phyloP scores from a whole-genome alignment of 1,140 invertebrate species.

The Prorops nasuta region DNA sequence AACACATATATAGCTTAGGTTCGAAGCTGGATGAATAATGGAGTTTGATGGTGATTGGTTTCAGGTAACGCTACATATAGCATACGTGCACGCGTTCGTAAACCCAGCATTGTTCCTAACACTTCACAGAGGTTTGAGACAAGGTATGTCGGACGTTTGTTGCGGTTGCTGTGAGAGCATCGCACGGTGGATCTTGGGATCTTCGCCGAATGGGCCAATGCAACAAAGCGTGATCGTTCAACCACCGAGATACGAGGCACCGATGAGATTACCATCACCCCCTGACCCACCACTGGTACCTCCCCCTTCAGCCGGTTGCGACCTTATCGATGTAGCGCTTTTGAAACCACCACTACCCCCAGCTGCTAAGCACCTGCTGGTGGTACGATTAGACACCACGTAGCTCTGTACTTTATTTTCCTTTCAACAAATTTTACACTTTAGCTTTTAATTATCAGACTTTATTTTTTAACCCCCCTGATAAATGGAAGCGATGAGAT shows the following conservation, averaged over 20 bases:
- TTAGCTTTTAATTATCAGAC: too few species aligned
- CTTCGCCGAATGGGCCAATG: slow-evolving; percentile 49
- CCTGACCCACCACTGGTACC: slow-evolving; percentile 47
- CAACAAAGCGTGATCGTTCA: slow-evolving; percentile 30
- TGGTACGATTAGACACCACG: slow-evolving; percentile 16
- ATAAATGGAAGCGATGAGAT: too few species aligned
- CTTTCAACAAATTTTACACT: too few species aligned
- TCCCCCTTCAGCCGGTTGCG: slow-evolving; percentile 24
- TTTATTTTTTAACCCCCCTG: too few species aligned
- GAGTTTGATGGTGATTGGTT: too few species aligned
- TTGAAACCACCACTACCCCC: slow-evolving; percentile 55
- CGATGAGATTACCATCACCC: slow-evolving; percentile 40
- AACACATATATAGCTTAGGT: too few species aligned
- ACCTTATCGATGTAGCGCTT: slow-evolving; percentile 53
- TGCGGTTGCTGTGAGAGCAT: slow-evolving; percentile 69
- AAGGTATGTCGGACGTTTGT: slow-evolving; percentile 69
- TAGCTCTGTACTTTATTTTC: too few species aligned
- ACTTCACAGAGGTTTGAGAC: slow-evolving; percentile 72
- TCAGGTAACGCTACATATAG: slow-evolving; percentile 82
- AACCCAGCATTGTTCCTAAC: slow-evolving; percentile 80
- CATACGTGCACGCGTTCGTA: slow-evolving; percentile 83
- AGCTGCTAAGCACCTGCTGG: slow-evolving; percentile 37
- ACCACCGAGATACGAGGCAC: slow-evolving; percentile 34
- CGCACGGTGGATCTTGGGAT: slow-evolving; percentile 63
- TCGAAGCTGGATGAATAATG: too few species aligned